phyloP scores from a whole-genome alignment of 2,797 vertebrate species.

The Allobates femoralis region DNA sequence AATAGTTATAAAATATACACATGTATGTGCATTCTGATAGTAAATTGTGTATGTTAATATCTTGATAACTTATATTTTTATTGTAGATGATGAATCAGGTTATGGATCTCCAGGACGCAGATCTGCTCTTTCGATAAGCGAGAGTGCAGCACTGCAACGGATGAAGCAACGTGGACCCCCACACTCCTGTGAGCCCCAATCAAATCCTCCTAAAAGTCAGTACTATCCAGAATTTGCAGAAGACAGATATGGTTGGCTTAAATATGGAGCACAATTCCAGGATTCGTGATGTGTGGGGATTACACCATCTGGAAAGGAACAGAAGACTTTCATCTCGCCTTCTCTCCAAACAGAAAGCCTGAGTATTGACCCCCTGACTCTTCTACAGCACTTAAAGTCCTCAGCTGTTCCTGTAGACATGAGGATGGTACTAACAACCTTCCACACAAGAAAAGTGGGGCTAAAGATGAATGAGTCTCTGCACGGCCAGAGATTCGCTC shows the following conservation, averaged over 20 bases:
- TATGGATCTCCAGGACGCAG: neutral
- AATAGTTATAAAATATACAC: too few relatives aligned
- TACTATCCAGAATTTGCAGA: constrained; percentile 69
- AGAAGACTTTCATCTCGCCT: neutral
- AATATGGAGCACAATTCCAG: constrained; percentile 67
- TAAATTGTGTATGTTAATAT: neutral
- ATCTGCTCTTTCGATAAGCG: constrained; percentile 56
- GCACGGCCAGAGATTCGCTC: constrained; percentile 66
- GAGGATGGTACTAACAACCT: constrained; percentile 65
- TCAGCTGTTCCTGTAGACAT: constrained; percentile 37
- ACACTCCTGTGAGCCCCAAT: constrained; percentile 67
- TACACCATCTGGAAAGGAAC: neutral
- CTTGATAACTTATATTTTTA: neutral
- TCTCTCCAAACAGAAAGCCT: constrained; percentile 27
- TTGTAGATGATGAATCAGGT: constrained; percentile 58
- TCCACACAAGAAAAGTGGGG: constrained; percentile 68
- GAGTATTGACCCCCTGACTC: constrained; percentile 34
- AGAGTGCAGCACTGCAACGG: constrained; percentile 63
- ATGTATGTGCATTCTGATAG: neutral
- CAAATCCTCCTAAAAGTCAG: constrained; percentile 75
- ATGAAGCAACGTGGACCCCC: constrained; percentile 68
- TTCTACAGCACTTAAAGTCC: constrained; percentile 43
- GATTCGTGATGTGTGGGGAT: constrained; percentile 71
- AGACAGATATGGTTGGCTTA: constrained; percentile 62
- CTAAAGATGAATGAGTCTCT: constrained; percentile 69